Conservation (phyloP, 2,113 vertebrate species). For the Vicugna pacos region DNA sequence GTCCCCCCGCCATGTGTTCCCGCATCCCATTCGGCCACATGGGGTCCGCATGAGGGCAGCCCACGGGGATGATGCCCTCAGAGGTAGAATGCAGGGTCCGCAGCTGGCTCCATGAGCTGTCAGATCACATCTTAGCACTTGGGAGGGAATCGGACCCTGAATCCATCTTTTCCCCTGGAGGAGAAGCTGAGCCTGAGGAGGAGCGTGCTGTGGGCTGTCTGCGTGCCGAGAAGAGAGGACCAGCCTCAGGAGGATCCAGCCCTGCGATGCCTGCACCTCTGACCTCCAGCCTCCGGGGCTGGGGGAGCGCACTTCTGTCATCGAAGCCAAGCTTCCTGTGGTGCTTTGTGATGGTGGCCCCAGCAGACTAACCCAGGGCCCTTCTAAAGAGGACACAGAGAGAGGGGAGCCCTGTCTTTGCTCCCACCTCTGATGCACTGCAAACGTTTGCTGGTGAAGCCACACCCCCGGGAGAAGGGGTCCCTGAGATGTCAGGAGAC, state of each 20-base stretch:
- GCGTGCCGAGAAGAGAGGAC: neutral
- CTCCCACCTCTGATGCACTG: rapidly evolving
- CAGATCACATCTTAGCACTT: too few species aligned
- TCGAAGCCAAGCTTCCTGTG: rapidly evolving
- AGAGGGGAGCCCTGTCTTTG: too few species aligned
- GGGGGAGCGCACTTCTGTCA: rapidly evolving
- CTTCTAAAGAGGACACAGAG: neutral
- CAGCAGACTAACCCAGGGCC: rapidly evolving
- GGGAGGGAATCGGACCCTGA: rapidly evolving
- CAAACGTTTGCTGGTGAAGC: neutral
- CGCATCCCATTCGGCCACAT: rapidly evolving
- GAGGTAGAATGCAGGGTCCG: neutral
- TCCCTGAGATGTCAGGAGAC: neutral
- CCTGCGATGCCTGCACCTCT: rapidly evolving
- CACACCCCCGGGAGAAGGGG: neutral
- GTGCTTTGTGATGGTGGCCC: neutral
- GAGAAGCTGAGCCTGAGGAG: too few species aligned
- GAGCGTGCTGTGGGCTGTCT: rapidly evolving
- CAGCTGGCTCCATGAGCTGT: rapidly evolving
- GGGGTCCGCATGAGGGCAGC: rapidly evolving
- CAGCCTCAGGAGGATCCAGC: neutral
- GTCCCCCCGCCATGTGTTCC: rapidly evolving
- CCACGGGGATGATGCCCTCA: rapidly evolving
- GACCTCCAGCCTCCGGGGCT: neutral
- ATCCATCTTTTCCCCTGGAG: neutral